phyloP scores from a whole-genome alignment of 2,888 invertebrate species.

The Meloe dianella region DNA sequence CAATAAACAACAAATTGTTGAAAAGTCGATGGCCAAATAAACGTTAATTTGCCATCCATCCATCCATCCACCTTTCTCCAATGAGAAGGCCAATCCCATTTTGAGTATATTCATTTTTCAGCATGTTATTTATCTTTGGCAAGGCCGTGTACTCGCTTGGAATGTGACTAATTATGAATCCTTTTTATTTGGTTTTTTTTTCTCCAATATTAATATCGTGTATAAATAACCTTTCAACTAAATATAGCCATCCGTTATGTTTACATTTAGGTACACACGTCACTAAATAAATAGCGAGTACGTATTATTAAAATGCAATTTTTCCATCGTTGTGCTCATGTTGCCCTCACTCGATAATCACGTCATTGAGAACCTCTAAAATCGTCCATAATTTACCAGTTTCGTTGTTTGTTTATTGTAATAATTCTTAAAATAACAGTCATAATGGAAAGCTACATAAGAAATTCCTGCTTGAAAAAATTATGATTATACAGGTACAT shows the following conservation, averaged over 20 bases:
- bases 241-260: neutral
- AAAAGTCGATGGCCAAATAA: constrained; percentile 29
- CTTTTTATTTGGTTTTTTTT: constrained; percentile 15
- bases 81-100: constrained; percentile 42
- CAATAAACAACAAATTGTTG: neutral
- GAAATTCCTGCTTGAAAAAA: neutral
- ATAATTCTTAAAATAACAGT: neutral
- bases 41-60: constrained; percentile 37
- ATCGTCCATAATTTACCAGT: neutral
- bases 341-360: neutral
- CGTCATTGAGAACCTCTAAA: neutral
- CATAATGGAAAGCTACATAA: constrained; percentile 2
- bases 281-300: neutral
- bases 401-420: neutral
- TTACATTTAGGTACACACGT: neutral
- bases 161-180: constrained; percentile 37
- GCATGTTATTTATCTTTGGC: constrained; percentile 37
- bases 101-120: constrained; percentile 28
- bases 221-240: constrained; percentile 15
- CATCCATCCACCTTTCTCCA: constrained; percentile 45
- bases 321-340: neutral
- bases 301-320: neutral
- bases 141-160: constrained; percentile 46
- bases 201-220: constrained; percentile 13
- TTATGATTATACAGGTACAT: neutral